These are phyloP conservation scores for Catostomus latipinnis DNA, from an alignment of 2,797 vertebrate genomes.

Conservation along the genomic window DNA sequence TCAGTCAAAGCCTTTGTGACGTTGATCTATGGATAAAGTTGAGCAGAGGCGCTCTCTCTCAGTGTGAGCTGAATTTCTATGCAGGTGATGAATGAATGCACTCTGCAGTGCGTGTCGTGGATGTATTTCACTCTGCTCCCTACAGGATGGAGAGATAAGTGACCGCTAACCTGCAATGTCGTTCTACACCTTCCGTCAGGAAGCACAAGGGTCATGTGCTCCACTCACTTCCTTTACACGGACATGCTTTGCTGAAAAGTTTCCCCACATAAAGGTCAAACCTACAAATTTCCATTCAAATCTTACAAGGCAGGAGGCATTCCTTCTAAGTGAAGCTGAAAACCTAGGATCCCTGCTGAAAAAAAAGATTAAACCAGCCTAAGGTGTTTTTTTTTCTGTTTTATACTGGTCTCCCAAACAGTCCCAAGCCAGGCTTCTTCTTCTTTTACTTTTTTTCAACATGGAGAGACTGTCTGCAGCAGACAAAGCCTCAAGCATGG, in stretches of 20 bases:
- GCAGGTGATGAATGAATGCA: constrained; percentile 68
- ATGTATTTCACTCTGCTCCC: constrained; percentile 68
- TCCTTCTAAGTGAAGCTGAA: constrained; percentile 8
- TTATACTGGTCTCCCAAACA: too few species aligned
- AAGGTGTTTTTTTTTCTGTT: too few species aligned
- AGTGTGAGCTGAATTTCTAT: constrained; percentile 60
- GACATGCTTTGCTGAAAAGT: neutral
- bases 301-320: constrained; percentile 7
- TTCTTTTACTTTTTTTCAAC: too few species aligned
- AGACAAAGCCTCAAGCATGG: constrained; percentile 9
- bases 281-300: constrained; percentile 7
- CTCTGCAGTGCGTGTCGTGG: constrained; percentile 60
- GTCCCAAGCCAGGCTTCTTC: too few species aligned
- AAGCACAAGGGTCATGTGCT: constrained; percentile 54
- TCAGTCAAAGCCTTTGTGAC: constrained; percentile 54
- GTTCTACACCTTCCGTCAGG: constrained; percentile 59
- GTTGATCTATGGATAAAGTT: constrained; percentile 65
- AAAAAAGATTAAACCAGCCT: too few species aligned
- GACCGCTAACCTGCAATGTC: constrained; percentile 64
- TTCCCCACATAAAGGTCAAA: neutral
- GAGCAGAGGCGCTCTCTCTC: constrained; percentile 47
- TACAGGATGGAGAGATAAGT: constrained; percentile 63
- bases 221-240: neutral
- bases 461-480: neutral
- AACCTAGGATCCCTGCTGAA: neutral